Evolutionary conservation across 2,797 vertebrate genomes (phyloP).

Genomic region (Betta splendens): DNA sequence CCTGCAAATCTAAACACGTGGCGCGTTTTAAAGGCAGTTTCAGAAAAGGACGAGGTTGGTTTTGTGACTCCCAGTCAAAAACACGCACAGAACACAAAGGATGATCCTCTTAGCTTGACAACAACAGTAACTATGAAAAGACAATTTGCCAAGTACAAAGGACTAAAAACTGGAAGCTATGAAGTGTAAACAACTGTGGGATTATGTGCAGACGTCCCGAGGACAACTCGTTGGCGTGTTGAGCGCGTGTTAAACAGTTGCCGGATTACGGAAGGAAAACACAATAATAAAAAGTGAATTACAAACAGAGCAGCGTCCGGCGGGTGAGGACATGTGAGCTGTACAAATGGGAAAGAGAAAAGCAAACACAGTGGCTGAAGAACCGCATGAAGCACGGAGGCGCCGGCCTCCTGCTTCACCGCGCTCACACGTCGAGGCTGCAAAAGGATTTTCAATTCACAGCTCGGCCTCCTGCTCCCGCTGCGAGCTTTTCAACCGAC

Average conservation of each 20-base stretch:
- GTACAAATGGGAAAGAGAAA: background rate
- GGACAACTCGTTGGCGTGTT: conserved; percentile 17
- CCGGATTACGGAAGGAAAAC: conserved; percentile 11
- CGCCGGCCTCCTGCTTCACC: conserved; percentile 7
- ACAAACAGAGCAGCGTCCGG: no score
- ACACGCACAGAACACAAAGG: background rate
- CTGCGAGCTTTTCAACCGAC: conserved; percentile 26
- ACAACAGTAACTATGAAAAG: background rate
- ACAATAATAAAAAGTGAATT: conserved; percentile 1
- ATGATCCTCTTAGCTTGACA: background rate
- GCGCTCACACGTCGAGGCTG: conserved; percentile 17
- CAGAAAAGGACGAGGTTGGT: background rate
- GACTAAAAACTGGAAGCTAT: background rate
- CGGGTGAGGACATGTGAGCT: background rate
- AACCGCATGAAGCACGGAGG: background rate
- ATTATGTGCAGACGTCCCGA: conserved; percentile 18
- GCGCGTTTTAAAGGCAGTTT: background rate
- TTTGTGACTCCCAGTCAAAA: background rate
- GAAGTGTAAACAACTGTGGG: conserved; percentile 10
- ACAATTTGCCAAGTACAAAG: background rate
- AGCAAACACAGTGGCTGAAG: background rate
- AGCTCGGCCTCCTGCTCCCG: conserved; percentile 20
- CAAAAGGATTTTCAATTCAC: conserved; percentile 44
- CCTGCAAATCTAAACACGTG: background rate
- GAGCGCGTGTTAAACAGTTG: conserved; percentile 5